Evolutionary conservation across 2,888 invertebrate genomes (phyloP).

Genomic region (Eurytoma californica): DNA sequence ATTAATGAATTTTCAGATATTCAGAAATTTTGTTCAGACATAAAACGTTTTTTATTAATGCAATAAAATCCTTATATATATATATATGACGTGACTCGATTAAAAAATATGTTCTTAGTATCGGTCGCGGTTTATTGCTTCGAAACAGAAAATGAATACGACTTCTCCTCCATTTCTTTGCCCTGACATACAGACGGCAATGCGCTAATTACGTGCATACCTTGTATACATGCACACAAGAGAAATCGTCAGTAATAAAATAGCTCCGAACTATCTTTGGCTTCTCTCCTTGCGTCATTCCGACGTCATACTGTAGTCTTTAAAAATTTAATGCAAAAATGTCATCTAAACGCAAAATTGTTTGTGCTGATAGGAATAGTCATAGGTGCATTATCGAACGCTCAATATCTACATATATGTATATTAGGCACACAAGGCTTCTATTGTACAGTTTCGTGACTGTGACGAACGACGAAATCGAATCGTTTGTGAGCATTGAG

Average conservation of each 20-base stretch:
- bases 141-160: slow-evolving; percentile 34
- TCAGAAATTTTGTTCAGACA: no score
- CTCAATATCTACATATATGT: no score
- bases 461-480: background rate
- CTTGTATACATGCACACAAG: background rate
- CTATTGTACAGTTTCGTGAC: background rate
- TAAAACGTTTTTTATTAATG: no score
- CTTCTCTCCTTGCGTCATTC: slow-evolving; percentile 12
- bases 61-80: no score
- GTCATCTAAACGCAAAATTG: background rate
- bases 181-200: background rate
- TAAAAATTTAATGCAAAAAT: slow-evolving; percentile 30
- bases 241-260: background rate
- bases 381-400: background rate
- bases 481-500: background rate
- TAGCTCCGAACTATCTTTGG: slow-evolving; percentile 25
- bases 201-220: slow-evolving; percentile 17
- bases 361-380: background rate
- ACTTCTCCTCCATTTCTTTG: background rate
- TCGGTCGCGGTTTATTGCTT: slow-evolving; percentile 36
- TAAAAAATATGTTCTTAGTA: slow-evolving; percentile 23
- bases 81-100: background rate
- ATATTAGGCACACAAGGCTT: no score
- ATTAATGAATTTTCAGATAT: no score
- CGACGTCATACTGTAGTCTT: slow-evolving; percentile 18